Evolutionary conservation across 2,113 vertebrate genomes (phyloP), one percentile per base, ranked within the genome.

Genomic region (Puffinus mauretanicus): DNA sequence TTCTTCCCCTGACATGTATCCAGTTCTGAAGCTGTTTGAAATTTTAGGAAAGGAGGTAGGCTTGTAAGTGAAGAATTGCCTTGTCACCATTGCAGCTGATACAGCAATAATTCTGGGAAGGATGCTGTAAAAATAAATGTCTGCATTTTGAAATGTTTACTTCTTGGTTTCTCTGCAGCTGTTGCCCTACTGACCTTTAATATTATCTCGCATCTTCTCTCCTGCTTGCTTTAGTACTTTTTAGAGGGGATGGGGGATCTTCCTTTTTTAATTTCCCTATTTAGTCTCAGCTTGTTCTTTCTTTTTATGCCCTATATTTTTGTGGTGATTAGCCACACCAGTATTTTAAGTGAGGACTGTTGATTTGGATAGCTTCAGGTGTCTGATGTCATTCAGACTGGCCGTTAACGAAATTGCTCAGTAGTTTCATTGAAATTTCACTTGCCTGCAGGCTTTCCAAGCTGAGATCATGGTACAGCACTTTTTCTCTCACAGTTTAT

Each of bases 101-200:
- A 85, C 73, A 88, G 95, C 94, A 97, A 6, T 71, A 86, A 80
- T 97, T 97, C 96, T 94, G 85, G 84, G 75, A 94, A 96, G 89
- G 66, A 96, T 84, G 24, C 86, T 96, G 38, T 94, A 93, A 97
- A 97, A 96, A 97, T 96, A 96, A 90, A 95, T 93, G 77, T 86
- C 90, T 97, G 81, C 38, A 40, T 98, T 97, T 92, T 95, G 96
- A 96, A 98, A 96, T 87, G 55, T 86, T 97, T 97, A 88, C 83
- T 97, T 98, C 94, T 88, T 96, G 76, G 34, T 97, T 96, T 95
- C 71, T 86, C 82, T 91, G 86, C 94, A 95, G 81, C 71, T 93
- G 57, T 91, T 97, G 86, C 69, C 44, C 76, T 90, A 81, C 57
- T 96, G 93, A 93, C 95, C 94, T 91, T 93, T 83, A 94, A 47